Percentiles rank a stretch among this genome's conserved stretches.
Evolutionary conservation across 2,113 vertebrate genomes (phyloP).

Genomic region (Oreochromis tanganicae): DNA sequence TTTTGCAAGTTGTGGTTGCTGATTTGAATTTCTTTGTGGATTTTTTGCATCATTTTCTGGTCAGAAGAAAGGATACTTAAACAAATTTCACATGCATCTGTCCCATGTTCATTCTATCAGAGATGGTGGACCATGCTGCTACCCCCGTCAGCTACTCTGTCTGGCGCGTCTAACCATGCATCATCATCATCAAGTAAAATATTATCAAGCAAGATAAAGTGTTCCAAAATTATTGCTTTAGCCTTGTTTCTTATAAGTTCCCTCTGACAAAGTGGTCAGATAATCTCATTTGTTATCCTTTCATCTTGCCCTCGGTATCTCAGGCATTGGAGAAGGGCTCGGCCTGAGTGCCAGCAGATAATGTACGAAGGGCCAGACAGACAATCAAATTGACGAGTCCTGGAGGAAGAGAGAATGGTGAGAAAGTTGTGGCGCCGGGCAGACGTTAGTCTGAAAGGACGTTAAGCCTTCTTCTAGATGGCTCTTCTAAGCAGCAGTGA

Average conservation of each 20-base stretch:
- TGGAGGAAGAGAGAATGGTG: slow-evolving; percentile 24
- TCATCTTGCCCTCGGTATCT: not conserved
- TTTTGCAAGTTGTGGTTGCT: not conserved
- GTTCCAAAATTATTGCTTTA: not conserved
- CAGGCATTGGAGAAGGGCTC: not conserved
- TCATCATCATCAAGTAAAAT: not conserved
- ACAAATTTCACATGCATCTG: not conserved
- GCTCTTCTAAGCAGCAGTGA: not conserved
- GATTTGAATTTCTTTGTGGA: not conserved
- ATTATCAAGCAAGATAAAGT: not conserved
- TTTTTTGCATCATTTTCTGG: not conserved
- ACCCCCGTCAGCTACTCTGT: not conserved
- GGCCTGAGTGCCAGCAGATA: slow-evolving; percentile 32
- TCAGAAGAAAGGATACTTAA: not conserved
- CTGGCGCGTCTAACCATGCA: not conserved
- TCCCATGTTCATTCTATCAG: not conserved
- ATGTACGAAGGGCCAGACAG: slow-evolving; percentile 31
- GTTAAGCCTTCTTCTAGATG: slow-evolving; percentile 29
- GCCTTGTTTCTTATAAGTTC: not conserved
- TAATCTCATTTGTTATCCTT: slow-evolving; percentile 11
- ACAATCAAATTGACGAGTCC: slow-evolving; percentile 18
- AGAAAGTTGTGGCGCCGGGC: slow-evolving; percentile 44
- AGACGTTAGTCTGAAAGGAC: slow-evolving; percentile 26
- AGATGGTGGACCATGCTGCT: not conserved
- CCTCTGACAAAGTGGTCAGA: not conserved